phyloP scores from a whole-genome alignment of 2,797 vertebrate species.

The Acanthis flammea region DNA sequence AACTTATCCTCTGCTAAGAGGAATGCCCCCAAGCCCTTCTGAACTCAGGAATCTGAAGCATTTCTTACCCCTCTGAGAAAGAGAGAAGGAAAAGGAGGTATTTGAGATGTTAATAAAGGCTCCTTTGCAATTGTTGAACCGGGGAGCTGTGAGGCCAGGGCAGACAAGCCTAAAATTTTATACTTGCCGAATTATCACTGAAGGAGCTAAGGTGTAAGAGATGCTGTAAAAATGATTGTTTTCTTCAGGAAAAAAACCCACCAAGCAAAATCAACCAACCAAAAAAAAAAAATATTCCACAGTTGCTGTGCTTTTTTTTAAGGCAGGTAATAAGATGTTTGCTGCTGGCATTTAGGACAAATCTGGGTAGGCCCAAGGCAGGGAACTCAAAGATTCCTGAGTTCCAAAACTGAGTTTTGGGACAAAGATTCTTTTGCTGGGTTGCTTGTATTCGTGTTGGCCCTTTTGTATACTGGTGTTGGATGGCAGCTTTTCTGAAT shows the following conservation, averaged over 20 bases:
- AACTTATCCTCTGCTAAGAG: background rate
- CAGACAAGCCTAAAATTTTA: background rate
- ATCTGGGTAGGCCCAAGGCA: background rate
- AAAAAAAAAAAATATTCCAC: no score
- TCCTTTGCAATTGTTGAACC: constrained; percentile 38
- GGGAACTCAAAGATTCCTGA: background rate
- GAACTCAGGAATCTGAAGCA: constrained; percentile 62
- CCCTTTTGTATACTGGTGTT: background rate
- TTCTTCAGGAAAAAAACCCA: background rate
- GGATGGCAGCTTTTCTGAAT: background rate
- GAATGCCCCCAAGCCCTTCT: constrained; percentile 20
- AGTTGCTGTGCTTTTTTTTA: background rate
- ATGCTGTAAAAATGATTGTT: background rate
- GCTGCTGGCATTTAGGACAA: background rate
- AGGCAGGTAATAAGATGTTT: background rate
- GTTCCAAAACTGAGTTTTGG: background rate
- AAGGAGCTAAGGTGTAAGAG: background rate
- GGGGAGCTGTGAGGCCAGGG: background rate
- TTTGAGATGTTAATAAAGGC: constrained; percentile 42
- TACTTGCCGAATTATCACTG: background rate
- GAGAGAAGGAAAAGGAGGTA: constrained; percentile 30
- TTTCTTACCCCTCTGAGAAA: constrained; percentile 56
- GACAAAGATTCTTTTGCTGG: background rate
- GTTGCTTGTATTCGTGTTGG: background rate
- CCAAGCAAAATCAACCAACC: background rate